Conservation (phyloP, 2,888 invertebrate species). For the Lydus trimaculatus region DNA sequence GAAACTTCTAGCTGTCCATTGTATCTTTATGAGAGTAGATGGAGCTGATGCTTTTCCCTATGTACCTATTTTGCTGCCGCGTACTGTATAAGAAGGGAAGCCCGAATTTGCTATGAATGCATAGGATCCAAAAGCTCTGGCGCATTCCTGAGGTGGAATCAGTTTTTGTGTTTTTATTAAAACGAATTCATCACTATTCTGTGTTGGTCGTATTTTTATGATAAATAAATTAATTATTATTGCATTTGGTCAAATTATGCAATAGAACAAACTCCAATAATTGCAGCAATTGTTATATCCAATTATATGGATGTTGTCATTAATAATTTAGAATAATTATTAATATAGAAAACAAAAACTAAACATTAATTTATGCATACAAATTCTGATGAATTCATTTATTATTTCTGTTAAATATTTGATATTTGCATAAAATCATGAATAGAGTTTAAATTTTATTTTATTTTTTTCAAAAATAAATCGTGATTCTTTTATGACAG, state of each 20-base stretch:
- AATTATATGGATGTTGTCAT: background rate
- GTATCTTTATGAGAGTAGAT: too few species aligned
- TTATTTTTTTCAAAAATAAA: background rate
- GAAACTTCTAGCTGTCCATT: too few species aligned
- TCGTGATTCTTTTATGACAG: background rate
- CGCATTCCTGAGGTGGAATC: too few species aligned
- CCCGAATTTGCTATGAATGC: too few species aligned
- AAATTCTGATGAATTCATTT: background rate
- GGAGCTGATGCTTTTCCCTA: too few species aligned
- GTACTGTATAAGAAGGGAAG: too few species aligned
- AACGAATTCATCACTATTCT: background rate
- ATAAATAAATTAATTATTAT: background rate
- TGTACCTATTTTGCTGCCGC: too few species aligned
- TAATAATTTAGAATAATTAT: slow-evolving; percentile 5
- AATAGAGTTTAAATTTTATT: background rate
- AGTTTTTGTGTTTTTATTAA: too few species aligned
- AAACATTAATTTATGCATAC: background rate
- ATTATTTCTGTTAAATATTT: background rate
- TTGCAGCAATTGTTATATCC: background rate
- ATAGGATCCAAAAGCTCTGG: too few species aligned
- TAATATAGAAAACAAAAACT: background rate
- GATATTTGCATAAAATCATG: background rate
- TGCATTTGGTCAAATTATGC: background rate
- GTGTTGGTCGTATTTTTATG: background rate
- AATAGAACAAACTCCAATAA: background rate